Evolutionary conservation across 1,140 invertebrate species (phyloP).

Genomic region (Lepidurus couesii): DNA sequence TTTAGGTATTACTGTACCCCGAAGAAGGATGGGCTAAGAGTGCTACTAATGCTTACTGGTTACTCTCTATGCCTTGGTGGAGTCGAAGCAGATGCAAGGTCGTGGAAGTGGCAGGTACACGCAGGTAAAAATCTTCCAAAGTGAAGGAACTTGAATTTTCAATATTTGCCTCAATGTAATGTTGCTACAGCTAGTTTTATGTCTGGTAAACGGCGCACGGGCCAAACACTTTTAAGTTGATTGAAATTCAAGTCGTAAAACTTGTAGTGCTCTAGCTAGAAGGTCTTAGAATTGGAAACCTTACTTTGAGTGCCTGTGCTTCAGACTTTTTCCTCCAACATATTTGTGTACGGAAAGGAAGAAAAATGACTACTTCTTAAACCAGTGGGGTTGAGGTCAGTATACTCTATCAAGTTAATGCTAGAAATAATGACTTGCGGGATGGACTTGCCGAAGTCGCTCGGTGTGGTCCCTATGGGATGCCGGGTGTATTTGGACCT

Average conservation of each 20-base stretch:
- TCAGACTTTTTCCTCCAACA: too few species aligned
- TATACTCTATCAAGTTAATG: too few species aligned
- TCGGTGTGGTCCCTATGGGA: neutral
- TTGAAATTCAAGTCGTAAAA: neutral
- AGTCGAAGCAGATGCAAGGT: constrained; percentile 71
- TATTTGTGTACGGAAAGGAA: too few species aligned
- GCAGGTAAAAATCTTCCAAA: constrained; percentile 50
- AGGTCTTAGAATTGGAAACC: neutral
- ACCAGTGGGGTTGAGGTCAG: too few species aligned
- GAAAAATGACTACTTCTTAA: too few species aligned
- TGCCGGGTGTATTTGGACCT: neutral
- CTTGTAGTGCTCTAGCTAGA: neutral
- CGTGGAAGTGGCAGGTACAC: constrained; percentile 71
- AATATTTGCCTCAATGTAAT: too few species aligned
- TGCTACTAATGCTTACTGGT: constrained; percentile 76
- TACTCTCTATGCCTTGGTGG: constrained; percentile 80
- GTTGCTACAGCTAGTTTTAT: constrained; percentile 1
- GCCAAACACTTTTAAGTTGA: neutral
- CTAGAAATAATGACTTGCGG: too few species aligned
- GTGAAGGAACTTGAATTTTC: too few species aligned
- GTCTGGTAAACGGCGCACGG: neutral
- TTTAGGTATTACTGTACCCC: constrained; percentile 70
- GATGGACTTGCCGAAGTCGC: too few species aligned
- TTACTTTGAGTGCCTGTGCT: too few species aligned
- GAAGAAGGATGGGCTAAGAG: constrained; percentile 80